Conservation (phyloP, 2,797 vertebrate species). For the Oreochromis mossambicus region DNA sequence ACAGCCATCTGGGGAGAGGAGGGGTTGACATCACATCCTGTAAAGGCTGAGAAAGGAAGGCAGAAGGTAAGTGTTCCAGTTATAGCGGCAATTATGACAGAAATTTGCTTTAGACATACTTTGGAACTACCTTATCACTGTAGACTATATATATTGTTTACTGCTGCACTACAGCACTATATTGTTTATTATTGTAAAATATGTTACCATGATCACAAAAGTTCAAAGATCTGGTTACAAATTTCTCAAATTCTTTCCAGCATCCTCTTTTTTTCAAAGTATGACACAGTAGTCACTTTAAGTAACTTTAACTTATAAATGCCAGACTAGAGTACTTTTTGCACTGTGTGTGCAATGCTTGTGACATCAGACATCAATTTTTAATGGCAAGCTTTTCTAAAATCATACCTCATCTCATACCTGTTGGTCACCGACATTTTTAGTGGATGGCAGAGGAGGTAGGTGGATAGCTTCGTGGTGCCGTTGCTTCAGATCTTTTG, state of each 20-base stretch:
- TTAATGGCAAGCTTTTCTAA: not conserved
- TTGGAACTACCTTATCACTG: not conserved
- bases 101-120: not conserved
- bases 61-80: not conserved
- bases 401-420: not conserved
- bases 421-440: constrained; percentile 38
- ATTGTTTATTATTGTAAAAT: not conserved
- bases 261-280: not conserved
- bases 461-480: constrained; percentile 33
- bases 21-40: constrained; percentile 26
- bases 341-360: not conserved
- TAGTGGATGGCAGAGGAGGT: constrained; percentile 42
- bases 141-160: not conserved
- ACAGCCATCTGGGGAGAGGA: constrained; percentile 41
- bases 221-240: not conserved
- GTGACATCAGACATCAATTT: not conserved
- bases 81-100: not conserved
- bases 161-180: not conserved
- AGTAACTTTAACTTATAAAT: not conserved
- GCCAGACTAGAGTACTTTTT: not conserved
- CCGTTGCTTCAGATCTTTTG: not conserved
- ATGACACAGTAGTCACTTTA: not conserved
- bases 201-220: not conserved
- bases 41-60: not conserved
- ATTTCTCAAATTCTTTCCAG: not conserved